Conservation (phyloP, 2,797 vertebrate species). For the Philypnodon macrostomus region DNA sequence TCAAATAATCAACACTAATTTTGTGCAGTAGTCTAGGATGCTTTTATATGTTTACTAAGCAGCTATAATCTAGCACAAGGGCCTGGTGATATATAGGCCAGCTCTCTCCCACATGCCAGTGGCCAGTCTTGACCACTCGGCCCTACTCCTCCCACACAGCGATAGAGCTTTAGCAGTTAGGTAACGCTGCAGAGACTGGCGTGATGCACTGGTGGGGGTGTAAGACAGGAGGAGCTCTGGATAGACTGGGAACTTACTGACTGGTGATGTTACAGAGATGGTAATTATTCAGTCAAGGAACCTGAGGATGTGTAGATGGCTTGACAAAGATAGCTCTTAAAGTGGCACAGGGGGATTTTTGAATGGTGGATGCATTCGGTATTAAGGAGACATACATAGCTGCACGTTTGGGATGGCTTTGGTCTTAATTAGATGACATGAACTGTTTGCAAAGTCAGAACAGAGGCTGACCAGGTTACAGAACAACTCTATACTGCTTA, state of each 20-base stretch:
- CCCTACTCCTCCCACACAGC: constrained; percentile 64
- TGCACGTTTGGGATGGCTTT: no score
- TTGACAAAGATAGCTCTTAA: constrained; percentile 2
- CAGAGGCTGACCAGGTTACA: no score
- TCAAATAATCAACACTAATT: not conserved
- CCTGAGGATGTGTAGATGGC: constrained; percentile 5
- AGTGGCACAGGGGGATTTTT: not conserved
- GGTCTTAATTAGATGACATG: no score
- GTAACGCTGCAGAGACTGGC: constrained; percentile 69
- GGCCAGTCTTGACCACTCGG: constrained; percentile 73
- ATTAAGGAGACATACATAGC: no score
- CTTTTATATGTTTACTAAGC: constrained; percentile 28
- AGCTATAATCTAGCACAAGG: constrained; percentile 14
- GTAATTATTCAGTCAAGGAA: constrained; percentile 23
- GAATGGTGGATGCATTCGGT: no score
- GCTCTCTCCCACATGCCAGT: constrained; percentile 66
- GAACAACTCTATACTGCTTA: no score
- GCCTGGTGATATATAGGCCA: constrained; percentile 52
- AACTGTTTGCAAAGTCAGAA: no score
- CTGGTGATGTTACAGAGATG: constrained; percentile 26
- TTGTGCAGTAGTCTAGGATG: constrained; percentile 1
- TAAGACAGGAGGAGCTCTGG: constrained; percentile 64
- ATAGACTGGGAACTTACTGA: constrained; percentile 50
- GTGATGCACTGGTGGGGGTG: constrained; percentile 55
- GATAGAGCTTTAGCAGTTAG: constrained; percentile 63